phyloP scores from a whole-genome alignment of 1,140 invertebrate genomes.

The Rhyzopertha dominica region DNA sequence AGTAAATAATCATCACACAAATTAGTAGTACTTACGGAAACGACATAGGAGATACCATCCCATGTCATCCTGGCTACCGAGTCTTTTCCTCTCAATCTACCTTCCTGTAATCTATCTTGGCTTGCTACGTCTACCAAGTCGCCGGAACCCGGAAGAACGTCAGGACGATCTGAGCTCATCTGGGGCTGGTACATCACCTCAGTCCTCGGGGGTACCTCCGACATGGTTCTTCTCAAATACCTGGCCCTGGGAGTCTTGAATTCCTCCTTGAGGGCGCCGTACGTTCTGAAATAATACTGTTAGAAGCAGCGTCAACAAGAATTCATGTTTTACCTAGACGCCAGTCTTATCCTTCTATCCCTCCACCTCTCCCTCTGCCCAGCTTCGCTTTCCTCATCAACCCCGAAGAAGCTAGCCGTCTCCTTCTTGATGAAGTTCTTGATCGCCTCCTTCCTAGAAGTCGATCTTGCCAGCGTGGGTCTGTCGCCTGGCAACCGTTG shows the following conservation, averaged over 20 bases:
- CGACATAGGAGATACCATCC: slow-evolving; percentile 56
- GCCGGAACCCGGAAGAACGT: slow-evolving; percentile 38
- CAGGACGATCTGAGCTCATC: slow-evolving; percentile 33
- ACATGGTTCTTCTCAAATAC: slow-evolving; percentile 19
- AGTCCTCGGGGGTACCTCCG: slow-evolving; percentile 20
- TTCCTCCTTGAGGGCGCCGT: slow-evolving; percentile 43
- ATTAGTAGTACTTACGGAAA: slow-evolving; percentile 55
- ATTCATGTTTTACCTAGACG: slow-evolving; percentile 52
- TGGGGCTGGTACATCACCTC: slow-evolving; percentile 22
- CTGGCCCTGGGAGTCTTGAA: slow-evolving; percentile 22
- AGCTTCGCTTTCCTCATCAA: slow-evolving; percentile 66
- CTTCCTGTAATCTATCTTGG: slow-evolving; percentile 44
- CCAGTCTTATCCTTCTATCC: slow-evolving; percentile 67
- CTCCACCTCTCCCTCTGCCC: slow-evolving; percentile 67
- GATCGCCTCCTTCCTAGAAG: slow-evolving; percentile 45
- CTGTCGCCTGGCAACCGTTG: slow-evolving; percentile 38
- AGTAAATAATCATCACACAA: too few species aligned
- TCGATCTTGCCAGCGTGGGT: slow-evolving; percentile 41
- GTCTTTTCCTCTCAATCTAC: slow-evolving; percentile 48
- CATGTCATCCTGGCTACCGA: slow-evolving; percentile 56
- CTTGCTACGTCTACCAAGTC: slow-evolving; percentile 52
- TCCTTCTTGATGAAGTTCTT: slow-evolving; percentile 66
- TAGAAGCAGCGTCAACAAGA: not conserved
- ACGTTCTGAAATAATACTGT: slow-evolving; percentile 28
- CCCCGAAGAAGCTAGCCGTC: slow-evolving; percentile 73